A percentile compares a stretch with the other conserved stretches of the same genome.
Evolutionary conservation across 1,140 invertebrate species (phyloP).

Genomic region (Caenorhabditis inopinata): DNA sequence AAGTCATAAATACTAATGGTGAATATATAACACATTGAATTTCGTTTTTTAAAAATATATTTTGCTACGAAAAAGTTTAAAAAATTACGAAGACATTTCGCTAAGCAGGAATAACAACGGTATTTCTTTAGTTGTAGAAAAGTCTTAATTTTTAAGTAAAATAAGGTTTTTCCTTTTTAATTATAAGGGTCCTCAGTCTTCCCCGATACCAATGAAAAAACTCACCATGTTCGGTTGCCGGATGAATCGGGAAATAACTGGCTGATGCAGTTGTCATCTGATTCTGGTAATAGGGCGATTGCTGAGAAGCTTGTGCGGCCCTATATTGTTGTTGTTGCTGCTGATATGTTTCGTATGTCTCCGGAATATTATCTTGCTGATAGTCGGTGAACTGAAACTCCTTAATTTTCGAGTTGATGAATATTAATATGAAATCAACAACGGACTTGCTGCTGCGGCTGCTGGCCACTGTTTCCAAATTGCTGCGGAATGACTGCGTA

Average conservation of each 20-base stretch:
- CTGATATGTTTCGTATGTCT: not conserved
- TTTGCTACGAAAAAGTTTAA: no score
- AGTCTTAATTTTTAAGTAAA: no score
- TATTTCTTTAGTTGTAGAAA: no score
- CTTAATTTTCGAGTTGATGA: no score
- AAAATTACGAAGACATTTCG: no score
- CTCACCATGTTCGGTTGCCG: slow-evolving; percentile 1
- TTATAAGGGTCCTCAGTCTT: no score
- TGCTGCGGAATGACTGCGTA: slow-evolving; percentile 16
- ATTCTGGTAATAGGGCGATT: not conserved
- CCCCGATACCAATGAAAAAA: not conserved
- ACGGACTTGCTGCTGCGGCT: not conserved
- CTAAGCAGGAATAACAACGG: no score
- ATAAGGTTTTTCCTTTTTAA: no score
- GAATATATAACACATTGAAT: no score
- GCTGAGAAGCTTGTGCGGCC: not conserved
- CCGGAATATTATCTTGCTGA: not conserved
- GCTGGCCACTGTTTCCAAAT: not conserved
- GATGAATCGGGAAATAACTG: not conserved
- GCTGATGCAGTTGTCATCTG: not conserved
- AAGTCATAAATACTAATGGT: no score
- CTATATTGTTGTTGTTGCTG: slow-evolving; percentile 2
- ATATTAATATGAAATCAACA: not conserved
- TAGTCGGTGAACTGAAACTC: slow-evolving; percentile 6
- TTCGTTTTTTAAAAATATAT: no score